These are phyloP conservation scores for Heteronetta atricapilla DNA, from an alignment of 2,113 vertebrate genomes.

Conservation along the genomic window DNA sequence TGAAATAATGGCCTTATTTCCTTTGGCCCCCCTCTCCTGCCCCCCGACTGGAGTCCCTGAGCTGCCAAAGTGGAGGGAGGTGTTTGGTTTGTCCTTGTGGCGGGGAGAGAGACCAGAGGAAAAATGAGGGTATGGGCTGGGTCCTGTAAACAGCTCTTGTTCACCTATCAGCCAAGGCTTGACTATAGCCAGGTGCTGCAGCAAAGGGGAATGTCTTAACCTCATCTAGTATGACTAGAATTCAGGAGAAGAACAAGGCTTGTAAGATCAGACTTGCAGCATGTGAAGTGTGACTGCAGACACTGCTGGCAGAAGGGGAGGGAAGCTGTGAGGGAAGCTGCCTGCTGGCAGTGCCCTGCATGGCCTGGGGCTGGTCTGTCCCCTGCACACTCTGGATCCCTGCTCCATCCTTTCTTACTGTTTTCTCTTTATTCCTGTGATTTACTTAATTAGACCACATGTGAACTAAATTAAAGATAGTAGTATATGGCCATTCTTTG, in stretches of 20 bases:
- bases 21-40: neutral
- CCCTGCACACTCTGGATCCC: neutral
- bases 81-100: neutral
- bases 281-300: neutral
- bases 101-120: accelerated
- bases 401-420: neutral
- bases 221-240: neutral
- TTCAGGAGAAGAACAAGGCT: neutral
- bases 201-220: neutral
- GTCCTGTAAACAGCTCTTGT: neutral
- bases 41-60: neutral
- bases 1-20: neutral
- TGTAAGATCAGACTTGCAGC: neutral
- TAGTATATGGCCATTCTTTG: neutral
- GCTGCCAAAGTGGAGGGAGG: neutral
- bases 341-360: accelerated
- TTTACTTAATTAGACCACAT: neutral
- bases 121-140: neutral
- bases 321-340: neutral
- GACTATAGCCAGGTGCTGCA: neutral
- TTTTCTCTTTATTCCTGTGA: neutral
- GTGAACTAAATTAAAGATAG: neutral
- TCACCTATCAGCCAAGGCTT: neutral
- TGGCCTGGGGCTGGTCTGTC: neutral
- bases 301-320: neutral